Evolutionary conservation across 2,888 invertebrate species (phyloP).

Genomic region (Idaea dimidiata): DNA sequence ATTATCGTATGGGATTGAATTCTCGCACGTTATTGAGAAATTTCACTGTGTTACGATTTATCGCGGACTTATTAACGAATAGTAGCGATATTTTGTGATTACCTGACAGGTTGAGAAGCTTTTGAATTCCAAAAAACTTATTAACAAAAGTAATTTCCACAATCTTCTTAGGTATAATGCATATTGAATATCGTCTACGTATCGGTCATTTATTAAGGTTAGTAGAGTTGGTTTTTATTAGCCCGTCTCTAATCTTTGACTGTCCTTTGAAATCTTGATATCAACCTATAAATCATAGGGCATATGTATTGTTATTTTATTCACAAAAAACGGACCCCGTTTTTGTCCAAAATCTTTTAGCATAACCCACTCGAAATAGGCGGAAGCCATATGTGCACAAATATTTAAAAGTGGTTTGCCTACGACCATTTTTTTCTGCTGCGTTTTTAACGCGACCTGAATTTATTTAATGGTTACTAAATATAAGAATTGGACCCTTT

Average conservation of each 20-base stretch:
- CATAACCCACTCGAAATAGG: slow-evolving; percentile 77
- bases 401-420: slow-evolving; percentile 75
- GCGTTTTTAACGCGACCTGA: slow-evolving; percentile 54
- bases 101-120: neutral
- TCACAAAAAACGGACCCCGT: slow-evolving; percentile 44
- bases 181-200: slow-evolving; percentile 25
- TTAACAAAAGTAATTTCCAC: slow-evolving; percentile 21
- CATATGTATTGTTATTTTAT: slow-evolving; percentile 42
- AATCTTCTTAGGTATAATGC: slow-evolving; percentile 26
- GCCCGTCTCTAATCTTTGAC: slow-evolving; percentile 40
- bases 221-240: slow-evolving; percentile 29
- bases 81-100: neutral
- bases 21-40: slow-evolving; percentile 41
- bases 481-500: slow-evolving; percentile 70
- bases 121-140: slow-evolving; percentile 14
- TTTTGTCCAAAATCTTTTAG: slow-evolving; percentile 61
- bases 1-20: slow-evolving; percentile 22
- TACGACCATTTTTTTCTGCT: slow-evolving; percentile 59
- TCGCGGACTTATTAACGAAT: slow-evolving; percentile 37
- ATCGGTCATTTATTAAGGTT: slow-evolving; percentile 48
- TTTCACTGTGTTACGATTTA: slow-evolving; percentile 41
- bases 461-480: slow-evolving; percentile 79
- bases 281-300: slow-evolving; percentile 55
- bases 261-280: slow-evolving; percentile 27
- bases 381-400: slow-evolving; percentile 79